Evolutionary conservation across 2,888 invertebrate genomes (phyloP).

Genomic region (Phania funesta): DNA sequence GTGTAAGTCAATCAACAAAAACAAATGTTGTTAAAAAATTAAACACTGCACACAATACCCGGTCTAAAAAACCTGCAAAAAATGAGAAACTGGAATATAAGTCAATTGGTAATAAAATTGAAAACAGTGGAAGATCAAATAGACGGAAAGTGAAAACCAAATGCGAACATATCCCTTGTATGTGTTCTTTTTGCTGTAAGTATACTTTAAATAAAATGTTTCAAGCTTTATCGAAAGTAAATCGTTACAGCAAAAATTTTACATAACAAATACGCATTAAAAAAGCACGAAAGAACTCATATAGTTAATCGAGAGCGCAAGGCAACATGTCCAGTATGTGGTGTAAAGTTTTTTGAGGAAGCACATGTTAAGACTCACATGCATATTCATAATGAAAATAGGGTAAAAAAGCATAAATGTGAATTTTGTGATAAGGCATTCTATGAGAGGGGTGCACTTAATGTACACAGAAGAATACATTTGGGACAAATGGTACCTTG

Average conservation of each 20-base stretch:
- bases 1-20: background rate
- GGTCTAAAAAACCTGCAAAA: background rate
- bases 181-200: constrained; percentile 62
- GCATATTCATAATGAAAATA: constrained; percentile 49
- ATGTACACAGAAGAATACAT: constrained; percentile 57
- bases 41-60: background rate
- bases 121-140: background rate
- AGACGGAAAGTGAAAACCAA: background rate
- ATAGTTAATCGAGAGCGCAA: constrained; percentile 29
- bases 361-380: constrained; percentile 40
- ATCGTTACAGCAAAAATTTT: constrained; percentile 51
- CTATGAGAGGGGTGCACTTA: constrained; percentile 47
- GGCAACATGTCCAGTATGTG: constrained; percentile 42
- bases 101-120: background rate
- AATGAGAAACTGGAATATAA: background rate
- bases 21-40: background rate
- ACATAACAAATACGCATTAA: constrained; percentile 25
- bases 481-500: constrained; percentile 57
- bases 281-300: constrained; percentile 55
- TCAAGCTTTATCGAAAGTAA: background rate
- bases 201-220: background rate
- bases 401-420: constrained; percentile 54
- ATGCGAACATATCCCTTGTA: constrained; percentile 11
- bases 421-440: constrained; percentile 60
- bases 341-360: constrained; percentile 35